Conservation (phyloP, 2,797 vertebrate species). For the Gymnodraco acuticeps region DNA sequence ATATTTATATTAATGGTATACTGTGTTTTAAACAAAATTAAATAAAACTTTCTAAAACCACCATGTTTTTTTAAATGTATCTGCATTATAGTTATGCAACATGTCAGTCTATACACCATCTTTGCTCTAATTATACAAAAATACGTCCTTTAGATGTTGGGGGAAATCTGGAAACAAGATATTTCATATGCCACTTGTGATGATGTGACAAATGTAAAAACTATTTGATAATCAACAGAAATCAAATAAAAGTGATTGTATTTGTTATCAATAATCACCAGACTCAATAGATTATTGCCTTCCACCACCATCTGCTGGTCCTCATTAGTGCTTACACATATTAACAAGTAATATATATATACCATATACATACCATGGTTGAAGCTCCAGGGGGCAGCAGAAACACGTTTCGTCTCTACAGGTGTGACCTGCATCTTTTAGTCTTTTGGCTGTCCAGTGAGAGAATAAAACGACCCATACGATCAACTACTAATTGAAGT, state of each 20-base stretch:
- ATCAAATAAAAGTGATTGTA: neutral
- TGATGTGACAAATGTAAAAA: neutral
- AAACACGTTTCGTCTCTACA: constrained; percentile 6
- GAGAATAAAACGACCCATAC: neutral
- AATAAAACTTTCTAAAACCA: constrained; percentile 9
- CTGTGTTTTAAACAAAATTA: constrained; percentile 11
- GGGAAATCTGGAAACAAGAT: neutral
- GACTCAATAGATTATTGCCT: neutral
- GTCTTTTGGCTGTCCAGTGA: neutral
- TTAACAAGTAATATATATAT: too few relatives aligned
- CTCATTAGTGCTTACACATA: neutral
- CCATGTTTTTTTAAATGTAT: neutral
- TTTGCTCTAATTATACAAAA: neutral
- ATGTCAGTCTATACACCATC: neutral
- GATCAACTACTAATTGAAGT: neutral
- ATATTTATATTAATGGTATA: neutral
- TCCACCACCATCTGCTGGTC: neutral
- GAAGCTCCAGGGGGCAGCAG: constrained; percentile 67
- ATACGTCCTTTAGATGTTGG: neutral
- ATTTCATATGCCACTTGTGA: neutral
- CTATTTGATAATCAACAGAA: neutral
- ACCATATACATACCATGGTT: neutral
- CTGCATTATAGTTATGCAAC: neutral
- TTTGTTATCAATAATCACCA: constrained; percentile 1
- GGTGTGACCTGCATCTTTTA: neutral